phyloP scores from a whole-genome alignment of 2,888 invertebrate species.

The Cryptus viduatorius region DNA sequence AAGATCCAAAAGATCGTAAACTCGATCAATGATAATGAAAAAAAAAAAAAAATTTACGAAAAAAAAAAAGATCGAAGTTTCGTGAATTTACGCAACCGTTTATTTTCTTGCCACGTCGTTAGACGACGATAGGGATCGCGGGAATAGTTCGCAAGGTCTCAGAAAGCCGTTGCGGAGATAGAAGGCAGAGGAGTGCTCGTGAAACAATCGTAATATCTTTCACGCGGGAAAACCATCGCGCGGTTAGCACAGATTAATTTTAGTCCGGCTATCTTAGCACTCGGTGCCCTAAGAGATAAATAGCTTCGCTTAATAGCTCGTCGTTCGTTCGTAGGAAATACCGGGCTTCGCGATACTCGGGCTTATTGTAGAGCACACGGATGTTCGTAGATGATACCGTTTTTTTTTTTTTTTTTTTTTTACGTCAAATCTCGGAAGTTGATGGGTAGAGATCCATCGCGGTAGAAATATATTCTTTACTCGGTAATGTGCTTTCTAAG shows the following conservation, averaged over 20 bases:
- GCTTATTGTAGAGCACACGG: slow-evolving; percentile 34
- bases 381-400: slow-evolving; percentile 30
- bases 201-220: slow-evolving; percentile 37
- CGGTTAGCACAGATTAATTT: slow-evolving; percentile 47
- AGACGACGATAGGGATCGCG: not conserved
- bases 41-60: not conserved
- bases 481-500: not conserved
- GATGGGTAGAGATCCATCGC: slow-evolving; percentile 9
- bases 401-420: slow-evolving; percentile 6
- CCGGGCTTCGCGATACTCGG: slow-evolving; percentile 26
- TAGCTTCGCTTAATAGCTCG: slow-evolving; percentile 51
- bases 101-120: not conserved
- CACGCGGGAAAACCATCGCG: slow-evolving; percentile 3
- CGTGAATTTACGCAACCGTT: not conserved
- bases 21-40: not conserved
- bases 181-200: not conserved
- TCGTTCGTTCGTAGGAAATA: slow-evolving; percentile 17
- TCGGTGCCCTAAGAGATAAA: slow-evolving; percentile 48
- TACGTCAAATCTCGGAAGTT: slow-evolving; percentile 15
- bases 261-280: slow-evolving; percentile 26
- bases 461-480: slow-evolving; percentile 4
- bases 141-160: not conserved
- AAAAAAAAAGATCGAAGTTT: slow-evolving; percentile 4
- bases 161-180: slow-evolving; percentile 1
- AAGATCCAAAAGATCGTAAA: slow-evolving; percentile 82